These are phyloP conservation scores for Steinernema khuongi DNA, from an alignment of 1,140 invertebrate genomes.

Conservation along the genomic window DNA sequence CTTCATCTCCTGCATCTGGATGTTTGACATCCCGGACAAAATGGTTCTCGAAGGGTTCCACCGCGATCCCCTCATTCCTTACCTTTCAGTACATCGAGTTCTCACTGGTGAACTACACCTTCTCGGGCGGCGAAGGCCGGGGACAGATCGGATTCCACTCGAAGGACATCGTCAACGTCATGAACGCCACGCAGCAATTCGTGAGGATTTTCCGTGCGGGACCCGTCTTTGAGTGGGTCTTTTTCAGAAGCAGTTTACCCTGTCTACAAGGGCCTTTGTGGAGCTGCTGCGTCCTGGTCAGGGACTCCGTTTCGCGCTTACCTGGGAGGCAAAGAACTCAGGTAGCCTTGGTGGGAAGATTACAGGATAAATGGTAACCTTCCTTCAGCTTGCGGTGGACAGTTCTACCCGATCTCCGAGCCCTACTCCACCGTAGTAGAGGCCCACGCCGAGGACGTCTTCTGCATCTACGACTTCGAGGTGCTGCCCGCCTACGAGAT, in stretches of 20 bases:
- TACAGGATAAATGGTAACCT: too few relatives aligned
- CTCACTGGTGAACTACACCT: background rate
- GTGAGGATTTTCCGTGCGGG: background rate
- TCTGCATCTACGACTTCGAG: conserved; percentile 1
- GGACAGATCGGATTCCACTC: background rate
- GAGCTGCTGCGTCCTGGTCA: background rate
- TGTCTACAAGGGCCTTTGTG: background rate
- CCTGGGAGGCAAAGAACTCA: background rate
- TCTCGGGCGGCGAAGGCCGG: background rate
- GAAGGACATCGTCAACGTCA: background rate
- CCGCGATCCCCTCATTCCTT: background rate
- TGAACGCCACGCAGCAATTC: background rate
- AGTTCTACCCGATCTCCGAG: background rate
- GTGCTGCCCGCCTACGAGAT: background rate
- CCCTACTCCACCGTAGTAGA: background rate
- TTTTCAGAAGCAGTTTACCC: conserved; percentile 6
- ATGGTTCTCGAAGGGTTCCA: background rate
- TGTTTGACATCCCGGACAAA: background rate
- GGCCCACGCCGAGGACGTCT: background rate
- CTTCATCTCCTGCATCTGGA: background rate
- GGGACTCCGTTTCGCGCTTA: background rate
- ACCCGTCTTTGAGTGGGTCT: background rate
- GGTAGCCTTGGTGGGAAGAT: background rate
- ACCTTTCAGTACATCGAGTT: background rate
- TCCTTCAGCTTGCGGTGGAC: background rate